A percentile compares a stretch with the other conserved stretches of the same genome.
Conservation (phyloP, 2,888 invertebrate species). For the Pollenia labialis region DNA sequence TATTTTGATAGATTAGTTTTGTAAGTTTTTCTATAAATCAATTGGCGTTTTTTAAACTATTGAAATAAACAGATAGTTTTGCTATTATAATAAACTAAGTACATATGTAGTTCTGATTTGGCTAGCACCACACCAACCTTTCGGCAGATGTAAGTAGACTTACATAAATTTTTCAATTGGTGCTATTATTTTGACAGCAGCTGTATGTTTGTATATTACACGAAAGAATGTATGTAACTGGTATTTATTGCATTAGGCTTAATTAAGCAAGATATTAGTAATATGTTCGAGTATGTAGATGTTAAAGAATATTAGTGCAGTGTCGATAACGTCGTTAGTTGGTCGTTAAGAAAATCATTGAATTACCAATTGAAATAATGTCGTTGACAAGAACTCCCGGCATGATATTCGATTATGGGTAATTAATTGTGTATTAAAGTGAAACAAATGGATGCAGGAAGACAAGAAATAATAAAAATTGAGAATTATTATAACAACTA, state of each 20-base stretch:
- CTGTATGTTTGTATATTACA: background rate
- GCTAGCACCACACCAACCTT: no score
- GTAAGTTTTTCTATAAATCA: no score
- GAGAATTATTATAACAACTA: conserved; percentile 25
- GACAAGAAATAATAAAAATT: conserved; percentile 7
- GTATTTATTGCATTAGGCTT: conserved; percentile 55
- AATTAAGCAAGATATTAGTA: conserved; percentile 47
- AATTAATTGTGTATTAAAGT: conserved; percentile 45
- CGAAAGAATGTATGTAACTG: conserved; percentile 27
- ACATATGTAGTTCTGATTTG: no score
- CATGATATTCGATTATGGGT: conserved; percentile 44
- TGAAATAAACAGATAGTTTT: no score
- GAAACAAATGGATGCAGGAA: conserved; percentile 5
- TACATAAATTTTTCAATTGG: no score
- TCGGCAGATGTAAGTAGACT: no score
- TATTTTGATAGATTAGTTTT: no score
- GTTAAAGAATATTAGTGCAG: conserved; percentile 9
- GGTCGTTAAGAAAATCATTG: conserved; percentile 44
- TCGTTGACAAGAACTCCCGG: conserved; percentile 22
- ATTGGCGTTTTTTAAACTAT: no score
- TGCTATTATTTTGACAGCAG: no score
- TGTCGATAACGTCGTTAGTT: conserved; percentile 37
- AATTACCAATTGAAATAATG: conserved; percentile 25
- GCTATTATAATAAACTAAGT: no score
- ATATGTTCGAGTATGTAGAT: conserved; percentile 8